Evolutionary conservation across 2,888 invertebrate species (phyloP), one percentile per base, ranked within the genome.

Genomic region (Drosophila nigritarsus): DNA sequence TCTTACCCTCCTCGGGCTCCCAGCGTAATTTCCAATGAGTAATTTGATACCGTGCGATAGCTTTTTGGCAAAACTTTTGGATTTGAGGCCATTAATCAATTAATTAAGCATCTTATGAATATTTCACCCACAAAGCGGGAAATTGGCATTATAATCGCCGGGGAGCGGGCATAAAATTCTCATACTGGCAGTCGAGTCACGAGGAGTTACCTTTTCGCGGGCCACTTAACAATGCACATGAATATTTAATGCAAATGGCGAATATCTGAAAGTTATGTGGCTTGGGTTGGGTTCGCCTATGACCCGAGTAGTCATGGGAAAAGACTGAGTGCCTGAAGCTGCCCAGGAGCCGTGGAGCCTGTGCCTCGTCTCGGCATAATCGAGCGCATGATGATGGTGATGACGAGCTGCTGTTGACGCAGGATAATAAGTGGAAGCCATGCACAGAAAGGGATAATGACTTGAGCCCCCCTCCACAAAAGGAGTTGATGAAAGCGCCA

Each of bases 31-130:
- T 45, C 38, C 24, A 51, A 48, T 59, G 67, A 59, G 64, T 69
- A 75, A 84, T 70, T 76, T 76, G 84, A 83, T 86, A 80, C 82
- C 82, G 75, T 73, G 70, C 67, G 63, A 65, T 80, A 73, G 71
- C 80, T 67, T 81, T 76, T 66, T 70, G 73, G 75, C 36, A 55
- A 70, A 80, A 82, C 83, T 86, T 80, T 73, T 78, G 79, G 71
- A 82, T 86, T 82, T 76, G 65, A 76, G 81, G 76, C 82, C 89
- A 90, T 90, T 90, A 89, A 90, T 90, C 90, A 90, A 90, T 90
- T 89, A 90, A 90, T 90, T 90, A 89, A 75, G 80, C 78, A 87
- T 85, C 80, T 89, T 87, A 89, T 90, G 89, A 87, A 89, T 87
- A 87, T 81, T 90, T 87, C 55, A 85, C 68, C 76, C 72, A 67